Evolutionary conservation across 2,888 invertebrate genomes (phyloP), one percentile per base, ranked within the genome.

Genomic region (Pseudeuparius sepicola): DNA sequence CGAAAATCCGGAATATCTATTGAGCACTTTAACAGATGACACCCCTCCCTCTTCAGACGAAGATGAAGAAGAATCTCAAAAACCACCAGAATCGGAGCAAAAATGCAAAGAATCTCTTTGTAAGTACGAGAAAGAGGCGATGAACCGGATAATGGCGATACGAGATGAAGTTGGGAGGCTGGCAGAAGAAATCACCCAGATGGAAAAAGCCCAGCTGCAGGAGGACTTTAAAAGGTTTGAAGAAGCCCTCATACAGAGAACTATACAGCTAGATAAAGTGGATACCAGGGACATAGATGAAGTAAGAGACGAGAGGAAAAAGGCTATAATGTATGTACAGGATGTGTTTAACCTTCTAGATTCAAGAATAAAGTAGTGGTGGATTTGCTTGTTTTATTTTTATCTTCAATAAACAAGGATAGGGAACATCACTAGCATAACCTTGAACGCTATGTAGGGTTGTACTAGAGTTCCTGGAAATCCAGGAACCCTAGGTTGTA

Each of bases 241-340:
- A 16, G 50, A 50, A 26, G 18, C 41, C 13, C 39, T 50, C 18
- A 31, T 50, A 10, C 39, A 43, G 27, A 43, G 46, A 34, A 50
- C 41, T 4, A 20, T 50, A 9, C 36, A 32, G 14, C 25, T 50
- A 34, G 50, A 50, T 30, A 39, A 39, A 10, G 42, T 48, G 2
- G 46, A 49, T 11, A 39, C 48, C 1, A 44, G 27, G 11, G 40
- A 41, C n/a, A 24, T 39, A 4, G 43, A 48, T 2, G 10, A 31
- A 10, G 15, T 50, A 4, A 45, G 36, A 32, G 44, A 44, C 24
- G 24, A 37, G 6, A 39, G 50, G 11, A 46, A 38, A 23, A 45
- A 36, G 4, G 40, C 48, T 2, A 43, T 50, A 12, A 11, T 40
- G 15, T 48, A 42, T 26, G 37, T 46, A 13, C 50, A 50, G 15